A percentile compares a stretch with the other conserved stretches of the same genome.
Evolutionary conservation across 1,140 invertebrate genomes (phyloP).

Genomic region (Octopus sinensis): DNA sequence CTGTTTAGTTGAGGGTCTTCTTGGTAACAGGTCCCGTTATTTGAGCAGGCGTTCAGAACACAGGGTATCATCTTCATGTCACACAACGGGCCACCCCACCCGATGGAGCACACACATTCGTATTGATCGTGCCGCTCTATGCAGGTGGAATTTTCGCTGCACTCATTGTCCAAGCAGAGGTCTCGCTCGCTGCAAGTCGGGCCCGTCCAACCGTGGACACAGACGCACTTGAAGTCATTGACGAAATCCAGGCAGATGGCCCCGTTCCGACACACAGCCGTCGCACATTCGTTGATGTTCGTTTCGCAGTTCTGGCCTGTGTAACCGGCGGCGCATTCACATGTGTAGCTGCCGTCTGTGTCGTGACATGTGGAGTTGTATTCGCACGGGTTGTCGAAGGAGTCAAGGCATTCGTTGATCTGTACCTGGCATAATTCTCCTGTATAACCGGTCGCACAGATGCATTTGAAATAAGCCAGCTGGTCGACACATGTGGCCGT

Average conservation of each 20-base stretch:
- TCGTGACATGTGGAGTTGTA: slow-evolving; percentile 22
- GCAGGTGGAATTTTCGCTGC: slow-evolving; percentile 18
- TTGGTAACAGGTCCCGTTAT: slow-evolving; percentile 35
- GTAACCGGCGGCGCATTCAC: slow-evolving; percentile 88
- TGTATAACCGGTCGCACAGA: background rate
- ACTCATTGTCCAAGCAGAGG: slow-evolving; percentile 18
- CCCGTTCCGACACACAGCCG: slow-evolving; percentile 13
- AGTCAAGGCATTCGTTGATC: slow-evolving; percentile 26
- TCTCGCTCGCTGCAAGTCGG: slow-evolving; percentile 24
- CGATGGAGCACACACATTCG: slow-evolving; percentile 77
- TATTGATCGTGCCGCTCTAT: slow-evolving; percentile 13
- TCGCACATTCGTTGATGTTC: slow-evolving; percentile 4
- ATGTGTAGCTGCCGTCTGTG: slow-evolving; percentile 76
- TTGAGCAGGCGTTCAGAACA: slow-evolving; percentile 30
- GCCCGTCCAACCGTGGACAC: slow-evolving; percentile 25
- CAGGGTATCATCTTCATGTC: slow-evolving; percentile 56
- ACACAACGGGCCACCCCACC: slow-evolving; percentile 79
- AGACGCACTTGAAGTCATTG: slow-evolving; percentile 24
- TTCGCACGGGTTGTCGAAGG: background rate
- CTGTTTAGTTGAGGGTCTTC: slow-evolving; percentile 21
- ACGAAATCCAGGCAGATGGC: slow-evolving; percentile 26
- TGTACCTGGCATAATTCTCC: background rate
- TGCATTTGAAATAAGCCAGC: background rate
- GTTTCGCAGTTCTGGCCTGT: slow-evolving; percentile 65
- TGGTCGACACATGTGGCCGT: background rate